Percentiles rank a stretch among this genome's conserved stretches.
phyloP scores from a whole-genome alignment of 2,888 invertebrate species.

The Pyrgus malvae region DNA sequence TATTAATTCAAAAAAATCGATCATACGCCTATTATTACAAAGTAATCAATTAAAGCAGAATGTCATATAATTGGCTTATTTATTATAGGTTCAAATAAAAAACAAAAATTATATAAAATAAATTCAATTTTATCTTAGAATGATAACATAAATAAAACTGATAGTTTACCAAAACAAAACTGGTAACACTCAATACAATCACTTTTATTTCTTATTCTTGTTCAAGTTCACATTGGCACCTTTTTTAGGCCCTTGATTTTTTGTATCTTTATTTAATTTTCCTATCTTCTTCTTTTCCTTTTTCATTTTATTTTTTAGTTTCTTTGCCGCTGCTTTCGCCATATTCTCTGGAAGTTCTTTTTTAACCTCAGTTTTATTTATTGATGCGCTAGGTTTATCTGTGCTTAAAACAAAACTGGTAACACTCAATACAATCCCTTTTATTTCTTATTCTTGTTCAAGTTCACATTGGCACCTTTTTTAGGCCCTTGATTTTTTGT shows the following conservation, averaged over 20 bases:
- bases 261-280: conserved; percentile 43
- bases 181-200: too few relatives aligned
- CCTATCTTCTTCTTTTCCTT: conserved; percentile 67
- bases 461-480: conserved; percentile 48
- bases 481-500: conserved; percentile 39
- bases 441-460: conserved; percentile 29
- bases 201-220: conserved; percentile 16
- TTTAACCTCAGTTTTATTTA: conserved; percentile 43
- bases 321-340: conserved; percentile 54
- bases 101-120: not conserved
- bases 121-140: not conserved
- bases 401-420: too few relatives aligned
- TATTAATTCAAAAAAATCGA: too few relatives aligned
- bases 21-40: too few relatives aligned
- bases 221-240: conserved; percentile 47
- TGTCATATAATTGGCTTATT: too few relatives aligned
- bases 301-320: conserved; percentile 60
- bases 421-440: not conserved
- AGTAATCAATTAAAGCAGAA: too few relatives aligned
- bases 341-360: conserved; percentile 53
- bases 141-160: not conserved
- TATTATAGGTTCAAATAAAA: too few relatives aligned
- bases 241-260: conserved; percentile 42
- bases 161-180: too few relatives aligned
- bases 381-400: too few relatives aligned